Evolutionary conservation across 2,888 invertebrate genomes (phyloP), one percentile per base, ranked within the genome.

Genomic region (Pteria penguin): DNA sequence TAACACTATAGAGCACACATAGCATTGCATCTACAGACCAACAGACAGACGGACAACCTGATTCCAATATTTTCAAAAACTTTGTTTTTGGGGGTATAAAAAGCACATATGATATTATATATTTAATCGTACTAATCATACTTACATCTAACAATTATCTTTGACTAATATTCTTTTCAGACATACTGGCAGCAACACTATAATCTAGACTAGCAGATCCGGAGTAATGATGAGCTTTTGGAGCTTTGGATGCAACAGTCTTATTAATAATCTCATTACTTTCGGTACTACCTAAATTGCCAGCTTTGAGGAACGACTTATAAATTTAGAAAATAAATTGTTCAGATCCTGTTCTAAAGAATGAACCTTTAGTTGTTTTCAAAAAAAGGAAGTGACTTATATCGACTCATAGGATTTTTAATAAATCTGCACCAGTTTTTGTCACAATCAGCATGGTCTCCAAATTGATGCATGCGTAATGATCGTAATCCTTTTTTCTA

Each of bases 201-300:
- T 68, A 62, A 24, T 63, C 33, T 14, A 78, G 36, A 68, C 65
- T 75, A 4, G 71, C 74, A 26, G 70, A 74, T 29, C 67, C 72
- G 72, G 62, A 67, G n/a, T 55, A 66, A 63, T 75, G 69, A 24
- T 66, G 22, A 8, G 26, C 1, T n/a, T 75, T 78, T 18, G 78
- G 68, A 18, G 71, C 74, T 66, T 78, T 78, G n/a, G 55, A 57
- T 5, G 68, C 72, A 54, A 75, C 67, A 1, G 60, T 61, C n/a
- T 72, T 79, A 31, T 75, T 76, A 3, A 74, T 33, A 27, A 67
- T 71, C 55, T 72, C 74, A 65, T 76, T 79, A 4, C 26, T 57
- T 27, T 79, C 67, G 18, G 69, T 77, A 32, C 68, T 69, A 3
- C 74, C 75, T 27, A 80, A 29, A 2, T 65, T 33, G 72, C 36